phyloP scores from a whole-genome alignment of 1,140 invertebrate genomes.

The Druon quercuslanigerum region DNA sequence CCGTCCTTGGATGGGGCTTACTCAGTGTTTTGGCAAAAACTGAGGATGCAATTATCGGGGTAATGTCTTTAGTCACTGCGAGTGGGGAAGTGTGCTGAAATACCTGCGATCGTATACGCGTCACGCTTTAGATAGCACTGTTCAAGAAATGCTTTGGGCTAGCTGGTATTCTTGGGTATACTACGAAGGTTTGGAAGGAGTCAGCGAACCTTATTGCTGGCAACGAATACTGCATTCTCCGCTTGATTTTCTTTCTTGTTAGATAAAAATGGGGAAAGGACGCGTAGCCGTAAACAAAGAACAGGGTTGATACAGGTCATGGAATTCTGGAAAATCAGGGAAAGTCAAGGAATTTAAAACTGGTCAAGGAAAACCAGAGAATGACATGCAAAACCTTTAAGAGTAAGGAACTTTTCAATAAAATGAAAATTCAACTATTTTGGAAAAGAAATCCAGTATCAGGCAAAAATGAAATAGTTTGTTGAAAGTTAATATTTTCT shows the following conservation, averaged over 20 bases:
- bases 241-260: neutral
- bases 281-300: too few relatives aligned
- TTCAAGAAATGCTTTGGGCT: slow-evolving; percentile 1
- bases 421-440: too few relatives aligned
- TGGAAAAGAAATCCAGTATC: too few relatives aligned
- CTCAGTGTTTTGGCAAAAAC: slow-evolving; percentile 18
- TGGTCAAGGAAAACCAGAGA: too few relatives aligned
- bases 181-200: slow-evolving; percentile 5
- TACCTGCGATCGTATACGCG: slow-evolving; percentile 21
- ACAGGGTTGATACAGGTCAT: too few relatives aligned
- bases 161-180: neutral
- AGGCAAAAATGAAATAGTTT: too few relatives aligned
- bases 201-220: neutral
- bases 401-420: too few relatives aligned
- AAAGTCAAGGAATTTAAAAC: too few relatives aligned
- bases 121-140: slow-evolving; percentile 22
- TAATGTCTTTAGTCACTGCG: slow-evolving; percentile 9
- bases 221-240: slow-evolving; percentile 20
- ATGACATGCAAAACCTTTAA: too few relatives aligned
- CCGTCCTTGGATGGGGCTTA: neutral
- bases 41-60: slow-evolving; percentile 23
- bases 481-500: too few relatives aligned
- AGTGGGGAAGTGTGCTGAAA: slow-evolving; percentile 15
- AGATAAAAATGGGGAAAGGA: too few relatives aligned
- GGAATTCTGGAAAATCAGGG: too few relatives aligned